A percentile compares a stretch with the other conserved stretches of the same genome.
phyloP scores from a whole-genome alignment of 2,888 invertebrate species.

The Dynastes grantii region DNA sequence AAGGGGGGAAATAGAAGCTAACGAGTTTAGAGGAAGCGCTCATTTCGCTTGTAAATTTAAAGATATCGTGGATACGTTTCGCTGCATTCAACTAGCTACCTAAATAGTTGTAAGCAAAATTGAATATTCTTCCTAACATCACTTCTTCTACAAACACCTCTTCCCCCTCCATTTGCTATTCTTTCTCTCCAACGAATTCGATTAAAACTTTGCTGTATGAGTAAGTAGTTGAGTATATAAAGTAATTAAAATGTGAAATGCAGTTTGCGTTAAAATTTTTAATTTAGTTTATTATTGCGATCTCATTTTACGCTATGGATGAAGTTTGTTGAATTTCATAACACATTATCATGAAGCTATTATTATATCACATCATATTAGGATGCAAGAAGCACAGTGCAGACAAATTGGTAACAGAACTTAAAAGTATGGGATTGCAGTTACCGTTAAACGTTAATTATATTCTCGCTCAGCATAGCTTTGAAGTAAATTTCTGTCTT shows the following conservation, averaged over 20 bases:
- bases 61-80: slow-evolving; percentile 2
- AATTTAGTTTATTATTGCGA: not conserved
- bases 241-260: slow-evolving; percentile 24
- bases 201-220: slow-evolving; percentile 12
- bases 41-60: slow-evolving; percentile 19
- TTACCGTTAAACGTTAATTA: too few species aligned
- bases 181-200: not conserved
- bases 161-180: not conserved
- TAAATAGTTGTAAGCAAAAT: slow-evolving; percentile 5
- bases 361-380: too few species aligned
- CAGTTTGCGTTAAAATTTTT: slow-evolving; percentile 19
- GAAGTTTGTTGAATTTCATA: not conserved
- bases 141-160: not conserved
- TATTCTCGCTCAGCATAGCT: too few species aligned
- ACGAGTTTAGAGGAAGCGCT: slow-evolving; percentile 8
- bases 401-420: too few species aligned
- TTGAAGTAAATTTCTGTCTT: too few species aligned
- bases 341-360: not conserved
- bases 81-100: not conserved
- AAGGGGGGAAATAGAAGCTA: not conserved
- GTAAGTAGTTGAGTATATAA: slow-evolving; percentile 2
- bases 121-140: slow-evolving; percentile 22
- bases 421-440: too few species aligned
- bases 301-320: too few species aligned
- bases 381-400: too few species aligned